Conservation (phyloP, 2,797 vertebrate genomes). For the Cossypha heuglini region DNA sequence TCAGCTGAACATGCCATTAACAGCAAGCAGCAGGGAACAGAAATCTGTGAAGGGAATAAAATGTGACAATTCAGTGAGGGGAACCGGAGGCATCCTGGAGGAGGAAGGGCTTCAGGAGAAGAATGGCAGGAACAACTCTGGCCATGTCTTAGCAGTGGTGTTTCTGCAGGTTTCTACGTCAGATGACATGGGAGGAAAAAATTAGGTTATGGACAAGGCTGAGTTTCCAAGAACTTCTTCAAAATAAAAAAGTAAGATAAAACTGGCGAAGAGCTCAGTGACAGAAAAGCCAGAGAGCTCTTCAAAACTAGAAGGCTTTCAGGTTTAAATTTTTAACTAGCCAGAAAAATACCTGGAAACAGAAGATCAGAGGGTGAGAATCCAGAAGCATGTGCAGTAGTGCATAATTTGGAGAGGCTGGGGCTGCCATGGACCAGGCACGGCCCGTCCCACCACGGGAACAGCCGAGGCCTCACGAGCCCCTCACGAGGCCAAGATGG, state of each 20-base stretch:
- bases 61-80: background rate
- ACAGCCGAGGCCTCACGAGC: fast-evolving
- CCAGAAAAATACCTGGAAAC: background rate
- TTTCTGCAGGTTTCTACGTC: background rate
- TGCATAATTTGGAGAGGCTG: fast-evolving
- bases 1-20: background rate
- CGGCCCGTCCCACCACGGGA: fast-evolving
- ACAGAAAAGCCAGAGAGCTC: background rate
- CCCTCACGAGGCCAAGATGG: background rate
- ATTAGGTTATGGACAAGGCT: background rate
- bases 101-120: background rate
- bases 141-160: background rate
- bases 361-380: background rate
- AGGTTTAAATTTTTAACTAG: background rate
- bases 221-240: background rate
- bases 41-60: background rate
- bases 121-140: background rate
- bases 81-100: fast-evolving
- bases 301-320: background rate
- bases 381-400: background rate
- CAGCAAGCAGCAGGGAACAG: background rate
- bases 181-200: background rate
- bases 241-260: background rate
- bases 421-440: background rate
- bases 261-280: background rate